Evolutionary conservation across 2,888 invertebrate genomes (phyloP), one percentile per base, ranked within the genome.

Genomic region (Papilio gigon): DNA sequence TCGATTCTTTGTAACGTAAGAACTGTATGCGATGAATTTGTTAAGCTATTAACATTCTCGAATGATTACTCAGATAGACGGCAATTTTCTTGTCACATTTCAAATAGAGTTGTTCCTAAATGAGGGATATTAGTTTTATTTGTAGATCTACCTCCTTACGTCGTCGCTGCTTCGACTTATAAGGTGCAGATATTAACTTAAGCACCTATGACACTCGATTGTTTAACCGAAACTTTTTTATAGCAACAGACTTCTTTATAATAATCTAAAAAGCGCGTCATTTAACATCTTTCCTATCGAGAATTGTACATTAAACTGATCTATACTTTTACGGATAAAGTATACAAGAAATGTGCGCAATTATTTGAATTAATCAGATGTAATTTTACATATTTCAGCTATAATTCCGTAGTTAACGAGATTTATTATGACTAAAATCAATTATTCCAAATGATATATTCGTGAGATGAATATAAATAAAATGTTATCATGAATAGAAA

Each of bases 21-120:
- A 30, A 30, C 9, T 5, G 30, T 30, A 30, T 17, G n/a, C 30
- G 9, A 30, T 53, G 53, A 56, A 40, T 60, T 60, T 37, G 27
- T 25, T 40, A 60, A 27, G 60, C 25, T 40, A 60, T 60, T 40
- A 40, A 40, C 22, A 40, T 60, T 27, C 25, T n/a, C 40, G 17
- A 30, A 30, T 60, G 40, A 60, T 60, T 40, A 20, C 25, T 60
- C 25, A 14, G 50, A 37, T 22, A 25, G 63, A 25, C 50, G 25
- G 37, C 37, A 53, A 63, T 63, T 63, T 63, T 63, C 63, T 50
- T 25, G 63, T 63, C 50, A 63, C 17, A 35, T 50, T 22, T 63
- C 63, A 37, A 50, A 50, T 63, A 63, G 35, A 63, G 25, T 37
- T 35, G 37, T 47, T 2, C 35, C n/a, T 47, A 47, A 63, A n/a